Conservation (phyloP, 2,888 invertebrate species). For the Trissonchulus sp. region DNA sequence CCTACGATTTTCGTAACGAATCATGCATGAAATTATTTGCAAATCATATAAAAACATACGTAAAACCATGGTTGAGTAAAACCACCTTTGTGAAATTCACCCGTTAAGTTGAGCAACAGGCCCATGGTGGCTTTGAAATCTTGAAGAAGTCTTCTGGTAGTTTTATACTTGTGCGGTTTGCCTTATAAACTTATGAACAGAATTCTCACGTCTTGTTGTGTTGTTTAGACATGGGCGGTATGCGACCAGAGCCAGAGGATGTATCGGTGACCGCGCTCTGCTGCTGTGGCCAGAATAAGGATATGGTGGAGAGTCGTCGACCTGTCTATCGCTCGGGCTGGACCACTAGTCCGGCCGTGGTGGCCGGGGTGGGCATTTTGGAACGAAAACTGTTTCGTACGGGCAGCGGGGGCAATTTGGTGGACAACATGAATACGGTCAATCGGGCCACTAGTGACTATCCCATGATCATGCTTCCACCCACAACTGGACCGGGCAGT, state of each 20-base stretch:
- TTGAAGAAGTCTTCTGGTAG: too few relatives aligned
- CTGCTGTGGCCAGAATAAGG: conserved; percentile 25
- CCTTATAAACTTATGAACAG: too few relatives aligned
- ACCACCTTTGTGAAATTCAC: too few relatives aligned
- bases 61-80: too few relatives aligned
- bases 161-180: too few relatives aligned
- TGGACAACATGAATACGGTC: conserved; percentile 24
- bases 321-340: background rate
- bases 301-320: too few relatives aligned
- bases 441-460: background rate
- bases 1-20: too few relatives aligned
- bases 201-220: too few relatives aligned
- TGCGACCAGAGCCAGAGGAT: conserved; percentile 15
- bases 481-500: background rate
- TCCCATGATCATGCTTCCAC: background rate
- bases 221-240: conserved; percentile 7
- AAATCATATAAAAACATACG: too few relatives aligned
- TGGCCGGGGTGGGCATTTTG: background rate
- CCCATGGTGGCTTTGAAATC: too few relatives aligned
- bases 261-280: conserved; percentile 22
- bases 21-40: too few relatives aligned
- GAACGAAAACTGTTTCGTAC: conserved; percentile 16
- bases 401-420: background rate
- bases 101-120: too few relatives aligned
- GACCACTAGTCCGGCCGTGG: background rate